Base-by-base conservation (phyloP, 2,113 vertebrate species). In the Cebidichthys violaceus region DNA sequence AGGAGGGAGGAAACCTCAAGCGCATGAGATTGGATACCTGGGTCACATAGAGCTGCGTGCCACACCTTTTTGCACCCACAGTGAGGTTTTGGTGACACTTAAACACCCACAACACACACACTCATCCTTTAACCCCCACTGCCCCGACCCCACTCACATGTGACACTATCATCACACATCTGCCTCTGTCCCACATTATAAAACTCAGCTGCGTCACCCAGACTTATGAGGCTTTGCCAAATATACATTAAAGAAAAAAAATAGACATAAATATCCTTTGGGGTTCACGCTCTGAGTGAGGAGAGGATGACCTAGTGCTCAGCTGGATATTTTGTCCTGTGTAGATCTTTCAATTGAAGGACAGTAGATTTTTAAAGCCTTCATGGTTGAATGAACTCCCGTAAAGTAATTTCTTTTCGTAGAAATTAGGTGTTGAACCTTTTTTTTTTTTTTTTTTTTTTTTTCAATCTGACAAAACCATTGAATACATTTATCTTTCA, bases 11-110 rank as follows among this genome's bases (percentile, higher is more conserved):
- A 0, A 95, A 96, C 9, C 95, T 97, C 80, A 99, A 99, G 90
- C 97, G 97, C 93, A 96, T 98, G 97, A 96, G 97, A 86, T 91
- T 99, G 86, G 98, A 99, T 87, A 86, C 97, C 91, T 99, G 98
- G 97, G 97, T 97, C 88, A 97, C 97, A 96, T 99, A 97, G 94
- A 93, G 70, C 33, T 24, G 1, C 39, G 15, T 0, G 1, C 37
- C 37, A 7, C 37, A 0, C 41, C 43, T 66, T 62, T 57, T 61
- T 24, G 70, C 64, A 62, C 35, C 47, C 68, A 52, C 72, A 72
- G 71, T 13, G 62, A 84, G 76, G 88, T 75, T 88, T 68, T 69
- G 89, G 81, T 80, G 87, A 91, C 80, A 84, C 86, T 74, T 75
- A 69, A 70, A 83, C 69, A 82, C 68, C 61, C 69, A 78, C 82